Percentiles rank a stretch among this genome's conserved stretches.
Evolutionary conservation across 1,140 invertebrate species (phyloP).

Genomic region (Wiebesia pumilae): DNA sequence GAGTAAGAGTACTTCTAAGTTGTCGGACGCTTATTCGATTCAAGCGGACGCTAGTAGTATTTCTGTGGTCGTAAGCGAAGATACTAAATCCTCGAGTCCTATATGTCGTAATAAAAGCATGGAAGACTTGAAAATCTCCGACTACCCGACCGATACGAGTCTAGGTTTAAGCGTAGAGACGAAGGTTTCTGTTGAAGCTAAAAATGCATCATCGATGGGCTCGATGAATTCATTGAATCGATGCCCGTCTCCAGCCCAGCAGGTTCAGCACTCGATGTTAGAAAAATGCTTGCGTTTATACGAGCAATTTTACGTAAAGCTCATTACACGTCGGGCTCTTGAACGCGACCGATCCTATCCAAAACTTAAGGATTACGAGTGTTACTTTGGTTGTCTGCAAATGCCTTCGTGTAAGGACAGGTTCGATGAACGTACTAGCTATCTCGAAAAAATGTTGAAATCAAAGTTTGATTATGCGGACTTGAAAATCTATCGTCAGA

Average conservation of each 20-base stretch:
- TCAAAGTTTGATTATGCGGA: constrained; percentile 64
- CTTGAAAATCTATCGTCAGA: constrained; percentile 61
- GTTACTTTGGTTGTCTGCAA: constrained; percentile 56
- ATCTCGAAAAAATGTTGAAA: constrained; percentile 71
- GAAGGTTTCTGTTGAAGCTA: background rate
- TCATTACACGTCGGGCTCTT: constrained; percentile 74
- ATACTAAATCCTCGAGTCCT: constrained; percentile 57
- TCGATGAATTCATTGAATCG: constrained; percentile 61
- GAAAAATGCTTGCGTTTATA: constrained; percentile 82
- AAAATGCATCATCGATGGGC: constrained; percentile 53
- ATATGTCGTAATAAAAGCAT: constrained; percentile 66
- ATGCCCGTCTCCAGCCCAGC: constrained; percentile 64
- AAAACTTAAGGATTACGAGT: constrained; percentile 65
- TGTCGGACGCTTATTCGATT: constrained; percentile 64
- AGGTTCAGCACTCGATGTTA: constrained; percentile 73
- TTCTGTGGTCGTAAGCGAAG: constrained; percentile 66
- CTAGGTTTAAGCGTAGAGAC: constrained; percentile 43
- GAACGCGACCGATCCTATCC: constrained; percentile 68
- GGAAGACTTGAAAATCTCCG: constrained; percentile 66
- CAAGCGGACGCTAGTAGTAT: constrained; percentile 62
- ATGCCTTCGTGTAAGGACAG: constrained; percentile 66
- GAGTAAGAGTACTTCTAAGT: constrained; percentile 69
- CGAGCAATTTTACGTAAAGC: constrained; percentile 80
- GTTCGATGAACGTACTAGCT: constrained; percentile 69
- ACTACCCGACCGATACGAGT: constrained; percentile 53